Evolutionary conservation across 1,140 invertebrate species (phyloP).

Genomic region (Euura saliciscinereae): DNA sequence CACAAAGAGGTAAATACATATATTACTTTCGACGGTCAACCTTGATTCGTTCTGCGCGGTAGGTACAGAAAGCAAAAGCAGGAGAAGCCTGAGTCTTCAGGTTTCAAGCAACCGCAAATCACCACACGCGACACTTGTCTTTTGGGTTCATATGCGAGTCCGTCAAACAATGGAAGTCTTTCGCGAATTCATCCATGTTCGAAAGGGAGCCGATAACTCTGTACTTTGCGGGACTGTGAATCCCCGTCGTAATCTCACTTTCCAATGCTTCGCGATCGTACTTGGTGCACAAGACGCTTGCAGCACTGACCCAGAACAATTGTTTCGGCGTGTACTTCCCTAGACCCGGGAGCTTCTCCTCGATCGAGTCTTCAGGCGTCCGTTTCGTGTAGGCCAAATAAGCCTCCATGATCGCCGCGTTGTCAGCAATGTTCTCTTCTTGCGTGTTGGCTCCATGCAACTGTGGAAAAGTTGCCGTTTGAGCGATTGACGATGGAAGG

Average conservation of each 20-base stretch:
- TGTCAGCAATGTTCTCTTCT: conserved; percentile 93
- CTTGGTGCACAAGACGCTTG: conserved; percentile 72
- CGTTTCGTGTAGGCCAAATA: conserved; percentile 82
- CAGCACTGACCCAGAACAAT: conserved; percentile 79
- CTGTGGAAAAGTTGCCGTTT: conserved; percentile 55
- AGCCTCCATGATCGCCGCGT: conserved; percentile 86
- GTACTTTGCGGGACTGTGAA: conserved; percentile 80
- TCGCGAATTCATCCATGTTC: conserved; percentile 87
- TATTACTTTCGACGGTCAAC: no score
- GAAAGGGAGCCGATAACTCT: conserved; percentile 89
- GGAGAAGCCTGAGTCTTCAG: no score
- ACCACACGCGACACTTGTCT: conserved; percentile 88
- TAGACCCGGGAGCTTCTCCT: conserved; percentile 68
- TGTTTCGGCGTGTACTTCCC: conserved; percentile 65
- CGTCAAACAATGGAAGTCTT: conserved; percentile 84
- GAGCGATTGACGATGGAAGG: conserved; percentile 4
- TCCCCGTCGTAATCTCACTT: conserved; percentile 75
- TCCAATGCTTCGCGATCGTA: conserved; percentile 75
- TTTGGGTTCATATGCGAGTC: conserved; percentile 86
- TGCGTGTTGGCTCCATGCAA: conserved; percentile 88
- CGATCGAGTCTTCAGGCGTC: conserved; percentile 67
- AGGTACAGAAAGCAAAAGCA: no score
- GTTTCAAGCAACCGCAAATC: no score
- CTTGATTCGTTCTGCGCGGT: no score
- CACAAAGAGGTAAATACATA: no score